Percentiles rank a stretch among this genome's conserved stretches.
Conservation (phyloP, 2,888 invertebrate genomes). For the Allacma fusca region DNA sequence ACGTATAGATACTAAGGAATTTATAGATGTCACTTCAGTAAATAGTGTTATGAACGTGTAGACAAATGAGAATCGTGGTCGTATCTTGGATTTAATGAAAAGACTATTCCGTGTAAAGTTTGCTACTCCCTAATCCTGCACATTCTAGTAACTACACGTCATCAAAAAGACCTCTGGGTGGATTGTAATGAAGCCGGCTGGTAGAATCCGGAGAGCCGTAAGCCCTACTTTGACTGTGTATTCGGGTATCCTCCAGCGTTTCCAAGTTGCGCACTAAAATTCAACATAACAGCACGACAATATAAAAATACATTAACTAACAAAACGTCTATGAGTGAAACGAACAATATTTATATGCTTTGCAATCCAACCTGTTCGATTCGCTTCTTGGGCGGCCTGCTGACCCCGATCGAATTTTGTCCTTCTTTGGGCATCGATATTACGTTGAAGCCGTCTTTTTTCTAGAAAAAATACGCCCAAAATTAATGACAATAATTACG, state of each 20-base stretch:
- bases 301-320: too few relatives aligned
- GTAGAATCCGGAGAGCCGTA: slow-evolving; percentile 46
- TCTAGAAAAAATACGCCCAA: slow-evolving; percentile 50
- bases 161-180: slow-evolving; percentile 53
- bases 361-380: slow-evolving; percentile 32
- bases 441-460: slow-evolving; percentile 61
- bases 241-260: slow-evolving; percentile 38
- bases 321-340: not conserved
- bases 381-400: slow-evolving; percentile 43
- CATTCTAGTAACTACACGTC: slow-evolving; percentile 50
- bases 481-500: too few relatives aligned
- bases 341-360: not conserved
- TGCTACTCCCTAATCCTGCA: too few relatives aligned
- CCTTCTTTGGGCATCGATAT: slow-evolving; percentile 42
- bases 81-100: too few relatives aligned
- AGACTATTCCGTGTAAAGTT: too few relatives aligned
- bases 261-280: slow-evolving; percentile 35
- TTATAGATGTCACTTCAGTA: too few relatives aligned
- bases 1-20: too few relatives aligned
- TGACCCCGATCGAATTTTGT: slow-evolving; percentile 37
- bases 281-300: not conserved
- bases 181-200: slow-evolving; percentile 36
- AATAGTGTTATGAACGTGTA: too few relatives aligned
- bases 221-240: slow-evolving; percentile 41
- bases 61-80: too few relatives aligned